Evolutionary conservation across 2,888 invertebrate genomes (phyloP).

Genomic region (Alloscopus bannaensis): DNA sequence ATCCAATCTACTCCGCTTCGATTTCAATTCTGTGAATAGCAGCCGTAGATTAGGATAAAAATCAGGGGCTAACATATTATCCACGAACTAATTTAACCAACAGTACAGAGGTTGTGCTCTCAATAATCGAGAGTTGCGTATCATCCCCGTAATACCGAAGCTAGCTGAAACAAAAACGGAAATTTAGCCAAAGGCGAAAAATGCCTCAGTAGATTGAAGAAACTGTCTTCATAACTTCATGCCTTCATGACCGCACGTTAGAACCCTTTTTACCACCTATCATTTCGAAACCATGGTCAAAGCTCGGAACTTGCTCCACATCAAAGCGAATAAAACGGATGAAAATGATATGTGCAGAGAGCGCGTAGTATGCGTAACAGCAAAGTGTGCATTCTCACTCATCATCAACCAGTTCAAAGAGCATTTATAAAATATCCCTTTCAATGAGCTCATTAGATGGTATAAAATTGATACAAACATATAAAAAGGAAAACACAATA

Average conservation of each 20-base stretch:
- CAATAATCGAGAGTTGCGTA: not conserved
- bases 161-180: not conserved
- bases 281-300: not conserved
- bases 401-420: no score
- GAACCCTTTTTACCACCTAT: not conserved
- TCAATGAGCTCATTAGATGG: conserved; percentile 16
- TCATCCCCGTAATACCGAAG: not conserved
- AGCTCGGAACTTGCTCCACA: conserved; percentile 1
- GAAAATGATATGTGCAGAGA: no score
- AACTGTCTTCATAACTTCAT: conserved; percentile 9
- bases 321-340: conserved; percentile 10
- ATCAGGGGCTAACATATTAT: no score
- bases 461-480: conserved; percentile 11
- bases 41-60: no score
- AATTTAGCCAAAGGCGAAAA: no score
- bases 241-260: conserved; percentile 3
- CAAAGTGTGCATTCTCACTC: not conserved
- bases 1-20: no score
- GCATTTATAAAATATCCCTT: not conserved
- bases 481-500: not conserved
- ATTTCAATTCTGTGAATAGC: no score
- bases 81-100: no score
- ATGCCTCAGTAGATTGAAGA: no score
- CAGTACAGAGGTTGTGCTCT: no score
- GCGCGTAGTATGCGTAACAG: no score